These are phyloP conservation scores for Tholera decimalis DNA, from an alignment of 2,888 invertebrate genomes.

Conservation along the genomic window DNA sequence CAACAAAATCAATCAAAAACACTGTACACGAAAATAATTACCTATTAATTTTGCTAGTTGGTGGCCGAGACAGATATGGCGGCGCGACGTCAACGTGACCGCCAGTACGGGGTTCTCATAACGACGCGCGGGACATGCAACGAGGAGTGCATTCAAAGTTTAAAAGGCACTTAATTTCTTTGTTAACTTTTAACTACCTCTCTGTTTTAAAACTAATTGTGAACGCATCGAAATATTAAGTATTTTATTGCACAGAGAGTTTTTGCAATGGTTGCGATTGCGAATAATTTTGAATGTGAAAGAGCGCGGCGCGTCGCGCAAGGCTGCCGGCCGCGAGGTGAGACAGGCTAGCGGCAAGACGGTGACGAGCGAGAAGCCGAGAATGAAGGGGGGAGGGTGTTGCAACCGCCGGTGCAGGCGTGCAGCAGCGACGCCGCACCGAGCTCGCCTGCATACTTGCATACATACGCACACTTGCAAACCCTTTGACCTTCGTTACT, in stretches of 20 bases:
- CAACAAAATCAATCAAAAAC: conserved; percentile 79
- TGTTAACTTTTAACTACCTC: conserved; percentile 81
- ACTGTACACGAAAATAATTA: conserved; percentile 91
- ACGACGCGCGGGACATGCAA: conserved; percentile 94
- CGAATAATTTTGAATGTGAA: conserved; percentile 91
- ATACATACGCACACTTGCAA: conserved; percentile 88
- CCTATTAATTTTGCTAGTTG: conserved; percentile 92
- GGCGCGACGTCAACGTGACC: conserved; percentile 94
- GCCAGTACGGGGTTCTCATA: conserved; percentile 94
- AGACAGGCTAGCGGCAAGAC: conserved; percentile 91
- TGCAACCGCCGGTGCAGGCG: conserved; percentile 91
- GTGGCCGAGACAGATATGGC: conserved; percentile 93
- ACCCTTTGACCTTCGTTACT: conserved; percentile 89
- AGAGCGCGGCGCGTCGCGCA: conserved; percentile 92
- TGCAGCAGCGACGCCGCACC: conserved; percentile 91
- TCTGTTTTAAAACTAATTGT: conserved; percentile 84
- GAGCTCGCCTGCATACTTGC: conserved; percentile 91
- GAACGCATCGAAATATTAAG: conserved; percentile 83
- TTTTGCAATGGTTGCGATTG: conserved; percentile 91
- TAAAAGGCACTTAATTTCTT: conserved; percentile 86
- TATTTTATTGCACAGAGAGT: conserved; percentile 91
- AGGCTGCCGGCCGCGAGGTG: conserved; percentile 92
- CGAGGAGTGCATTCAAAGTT: conserved; percentile 92
- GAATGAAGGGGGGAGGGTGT: conserved; percentile 91
- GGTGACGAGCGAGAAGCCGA: conserved; percentile 90